Conservation (phyloP, 1,140 invertebrate species). For the Drosophila mauritiana region DNA sequence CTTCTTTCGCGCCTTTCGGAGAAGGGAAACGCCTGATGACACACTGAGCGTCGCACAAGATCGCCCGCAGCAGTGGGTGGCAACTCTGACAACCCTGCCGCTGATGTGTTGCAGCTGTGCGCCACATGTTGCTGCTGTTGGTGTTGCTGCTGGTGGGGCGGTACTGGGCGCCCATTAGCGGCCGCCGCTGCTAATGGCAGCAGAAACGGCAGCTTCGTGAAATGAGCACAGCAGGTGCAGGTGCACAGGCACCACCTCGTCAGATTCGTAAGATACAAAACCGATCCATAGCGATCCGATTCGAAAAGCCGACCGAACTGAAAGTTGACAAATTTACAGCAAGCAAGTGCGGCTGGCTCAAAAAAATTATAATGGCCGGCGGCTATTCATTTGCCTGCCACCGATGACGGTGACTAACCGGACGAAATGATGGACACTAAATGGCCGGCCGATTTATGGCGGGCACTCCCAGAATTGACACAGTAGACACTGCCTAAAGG, state of each 20-base stretch:
- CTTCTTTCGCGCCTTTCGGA: not conserved
- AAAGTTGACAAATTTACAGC: constrained; percentile 82
- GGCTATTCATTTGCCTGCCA: constrained; percentile 74
- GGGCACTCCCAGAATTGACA: constrained; percentile 46
- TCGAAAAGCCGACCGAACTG: constrained; percentile 37
- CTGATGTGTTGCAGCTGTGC: constrained; percentile 81
- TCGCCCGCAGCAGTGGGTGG: constrained; percentile 73
- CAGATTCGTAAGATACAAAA: constrained; percentile 28
- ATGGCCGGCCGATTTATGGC: constrained; percentile 78
- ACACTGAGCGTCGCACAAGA: constrained; percentile 53
- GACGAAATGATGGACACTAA: constrained; percentile 77
- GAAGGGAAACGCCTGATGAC: constrained; percentile 66
- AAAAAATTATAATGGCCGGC: constrained; percentile 62
- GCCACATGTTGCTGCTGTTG: constrained; percentile 70
- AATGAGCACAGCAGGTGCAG: constrained; percentile 81
- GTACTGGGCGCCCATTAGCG: constrained; percentile 71
- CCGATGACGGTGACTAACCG: constrained; percentile 60
- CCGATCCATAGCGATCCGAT: constrained; percentile 31
- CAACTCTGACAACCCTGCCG: constrained; percentile 65
- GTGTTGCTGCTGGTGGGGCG: constrained; percentile 49
- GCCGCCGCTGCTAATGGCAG: constrained; percentile 42
- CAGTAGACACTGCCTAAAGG: constrained; percentile 17
- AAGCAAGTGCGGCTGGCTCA: constrained; percentile 37
- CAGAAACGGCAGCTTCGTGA: constrained; percentile 62
- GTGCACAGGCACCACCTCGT: constrained; percentile 47